phyloP scores from a whole-genome alignment of 2,113 vertebrate genomes.

The Rhipidura dahli region DNA sequence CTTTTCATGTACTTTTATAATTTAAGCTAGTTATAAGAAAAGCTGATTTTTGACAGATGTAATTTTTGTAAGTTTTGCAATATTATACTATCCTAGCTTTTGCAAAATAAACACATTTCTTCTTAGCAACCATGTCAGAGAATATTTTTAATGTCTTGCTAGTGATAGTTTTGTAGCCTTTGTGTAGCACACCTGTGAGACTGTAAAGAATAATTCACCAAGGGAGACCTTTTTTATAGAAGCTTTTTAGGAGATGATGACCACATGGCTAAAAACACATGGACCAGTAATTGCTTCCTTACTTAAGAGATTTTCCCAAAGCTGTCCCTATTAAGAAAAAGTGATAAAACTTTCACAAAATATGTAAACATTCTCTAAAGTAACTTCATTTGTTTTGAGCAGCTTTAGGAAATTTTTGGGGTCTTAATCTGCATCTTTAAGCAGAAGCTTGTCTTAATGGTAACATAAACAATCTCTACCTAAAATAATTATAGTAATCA shows the following conservation, averaged over 20 bases:
- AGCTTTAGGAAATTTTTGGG: background rate
- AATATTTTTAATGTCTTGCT: background rate
- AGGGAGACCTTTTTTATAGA: background rate
- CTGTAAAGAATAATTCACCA: background rate
- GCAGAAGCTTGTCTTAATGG: background rate
- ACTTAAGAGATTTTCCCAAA: background rate
- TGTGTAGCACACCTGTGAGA: background rate
- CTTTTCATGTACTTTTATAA: background rate
- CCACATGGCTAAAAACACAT: background rate
- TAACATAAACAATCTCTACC: background rate
- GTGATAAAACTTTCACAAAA: background rate
- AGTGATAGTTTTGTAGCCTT: background rate
- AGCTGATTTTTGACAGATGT: background rate
- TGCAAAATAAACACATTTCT: background rate
- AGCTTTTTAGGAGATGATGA: background rate
- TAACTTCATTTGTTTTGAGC: background rate
- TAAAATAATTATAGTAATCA: background rate
- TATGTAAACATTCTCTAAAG: background rate
- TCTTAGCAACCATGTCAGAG: background rate
- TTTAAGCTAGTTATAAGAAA: background rate
- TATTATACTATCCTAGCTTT: background rate
- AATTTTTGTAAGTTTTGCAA: rapidly evolving
- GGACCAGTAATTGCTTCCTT: background rate
- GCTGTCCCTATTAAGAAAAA: background rate
- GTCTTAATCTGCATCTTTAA: background rate